Base-by-base conservation (phyloP, 2,888 invertebrate genomes). In the Alloplasta piceator region DNA sequence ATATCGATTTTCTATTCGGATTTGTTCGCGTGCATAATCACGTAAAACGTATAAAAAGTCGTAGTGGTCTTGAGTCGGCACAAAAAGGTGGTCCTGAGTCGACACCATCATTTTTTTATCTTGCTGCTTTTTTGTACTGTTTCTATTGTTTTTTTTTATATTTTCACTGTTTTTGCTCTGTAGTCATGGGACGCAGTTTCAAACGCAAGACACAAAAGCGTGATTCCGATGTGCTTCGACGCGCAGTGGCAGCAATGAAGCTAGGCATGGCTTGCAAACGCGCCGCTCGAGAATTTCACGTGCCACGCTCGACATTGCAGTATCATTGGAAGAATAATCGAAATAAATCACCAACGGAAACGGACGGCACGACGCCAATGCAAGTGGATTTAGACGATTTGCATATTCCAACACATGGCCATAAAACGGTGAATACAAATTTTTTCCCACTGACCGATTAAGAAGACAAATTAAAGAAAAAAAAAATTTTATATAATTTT, bases 311-410 rank as follows among this genome's bases (percentile, higher is more conserved):
- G 12, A 12, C 52, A 52, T 52, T 5, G 52, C 52, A 52, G 52
- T 14, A 12, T 52, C 52, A 52, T 52, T 52, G 52, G 12, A 52
- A 52, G 12, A 52, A 52, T 12, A 52, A 52, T 52, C 12, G 55
- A 55, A 16, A 55, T 55, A 9, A 55, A 55, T 16, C 55, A 16
- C 55, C 55, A 55, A 55, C 55, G 55, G 55, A 55, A 1, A 55
- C 14, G 12, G 55, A 55, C 55, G 7, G 55, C 55, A 55, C 55
- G 55, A n/a, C 55, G 55, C 55, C 55, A 55, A 55, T 55, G 55
- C 16, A 55, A 55, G 55, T 55, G 55, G 7, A 55, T 55, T 55
- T 14, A 16, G 14, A 55, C 55, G 55, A 55, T 55, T 55, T 55
- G 16, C 55, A 55, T 55, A 55, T 55, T 55, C 16, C 55, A 16